Conservation (phyloP, 1,140 invertebrate genomes). For the Thalassaphorura encarpata region DNA sequence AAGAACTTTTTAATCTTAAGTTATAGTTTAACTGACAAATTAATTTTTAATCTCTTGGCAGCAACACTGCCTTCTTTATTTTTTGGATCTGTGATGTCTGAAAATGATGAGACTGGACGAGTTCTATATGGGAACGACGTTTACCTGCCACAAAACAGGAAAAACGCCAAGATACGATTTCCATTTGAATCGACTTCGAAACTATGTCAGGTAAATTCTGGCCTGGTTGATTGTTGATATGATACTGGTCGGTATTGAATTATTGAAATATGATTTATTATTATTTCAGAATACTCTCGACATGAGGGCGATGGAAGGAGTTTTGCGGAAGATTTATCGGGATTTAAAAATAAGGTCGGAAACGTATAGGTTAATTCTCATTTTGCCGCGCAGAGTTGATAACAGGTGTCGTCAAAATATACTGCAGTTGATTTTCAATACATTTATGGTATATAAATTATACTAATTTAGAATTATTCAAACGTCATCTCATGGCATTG, state of each 20-base stretch:
- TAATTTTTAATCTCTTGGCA: too few relatives aligned
- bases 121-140: conserved; percentile 46
- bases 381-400: conserved; percentile 41
- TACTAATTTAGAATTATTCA: not conserved
- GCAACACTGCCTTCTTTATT: conserved; percentile 49
- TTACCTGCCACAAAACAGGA: conserved; percentile 42
- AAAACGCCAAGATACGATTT: conserved; percentile 34
- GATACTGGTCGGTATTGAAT: too few relatives aligned
- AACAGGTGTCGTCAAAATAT: conserved; percentile 25
- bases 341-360: conserved; percentile 41
- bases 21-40: too few relatives aligned
- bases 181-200: conserved; percentile 45
- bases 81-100: conserved; percentile 48
- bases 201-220: conserved; percentile 42
- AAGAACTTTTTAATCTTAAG: too few relatives aligned
- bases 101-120: conserved; percentile 38
- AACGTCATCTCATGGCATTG: conserved; percentile 1
- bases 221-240: too few relatives aligned
- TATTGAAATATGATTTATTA: too few relatives aligned
- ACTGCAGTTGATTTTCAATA: conserved; percentile 25
- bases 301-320: conserved; percentile 38
- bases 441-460: conserved; percentile 14
- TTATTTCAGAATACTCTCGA: conserved; percentile 39
- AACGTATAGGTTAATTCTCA: conserved; percentile 40
- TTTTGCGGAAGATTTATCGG: conserved; percentile 43